phyloP scores from a whole-genome alignment of 2,113 vertebrate genomes.

The Salvator merianae region DNA sequence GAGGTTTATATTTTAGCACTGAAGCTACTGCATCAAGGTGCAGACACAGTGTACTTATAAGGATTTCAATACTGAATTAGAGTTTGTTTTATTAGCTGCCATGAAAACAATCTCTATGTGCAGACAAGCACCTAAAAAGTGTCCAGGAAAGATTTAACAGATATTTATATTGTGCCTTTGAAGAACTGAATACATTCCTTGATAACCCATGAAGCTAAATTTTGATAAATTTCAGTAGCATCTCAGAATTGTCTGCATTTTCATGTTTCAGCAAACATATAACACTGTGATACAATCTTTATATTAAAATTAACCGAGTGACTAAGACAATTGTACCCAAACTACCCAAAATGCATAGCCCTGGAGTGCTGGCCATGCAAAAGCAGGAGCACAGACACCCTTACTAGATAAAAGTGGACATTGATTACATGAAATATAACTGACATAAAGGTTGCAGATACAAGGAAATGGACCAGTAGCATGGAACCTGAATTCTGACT shows the following conservation, averaged over 20 bases:
- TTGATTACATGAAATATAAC: too few relatives aligned
- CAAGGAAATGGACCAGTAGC: too few relatives aligned
- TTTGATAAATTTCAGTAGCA: background rate
- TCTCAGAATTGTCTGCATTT: background rate
- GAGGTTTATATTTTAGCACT: too few relatives aligned
- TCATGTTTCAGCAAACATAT: constrained; percentile 25
- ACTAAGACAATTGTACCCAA: background rate
- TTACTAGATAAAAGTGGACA: too few relatives aligned
- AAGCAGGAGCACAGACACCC: too few relatives aligned
- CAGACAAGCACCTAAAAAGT: background rate
- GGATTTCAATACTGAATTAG: background rate
- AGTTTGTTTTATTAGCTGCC: background rate
- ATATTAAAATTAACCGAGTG: constrained; percentile 12
- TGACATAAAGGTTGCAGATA: too few relatives aligned
- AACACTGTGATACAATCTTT: constrained; percentile 7
- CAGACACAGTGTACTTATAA: background rate
- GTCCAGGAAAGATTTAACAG: too few relatives aligned
- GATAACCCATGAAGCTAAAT: background rate
- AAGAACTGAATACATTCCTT: background rate
- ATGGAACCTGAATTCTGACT: too few relatives aligned
- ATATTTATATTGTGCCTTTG: background rate
- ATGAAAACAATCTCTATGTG: background rate
- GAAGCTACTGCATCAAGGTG: too few relatives aligned
- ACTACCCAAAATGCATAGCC: too few relatives aligned
- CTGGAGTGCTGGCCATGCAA: too few relatives aligned